phyloP scores from a whole-genome alignment of 2,888 invertebrate genomes.

The Notodonta dromedarius region DNA sequence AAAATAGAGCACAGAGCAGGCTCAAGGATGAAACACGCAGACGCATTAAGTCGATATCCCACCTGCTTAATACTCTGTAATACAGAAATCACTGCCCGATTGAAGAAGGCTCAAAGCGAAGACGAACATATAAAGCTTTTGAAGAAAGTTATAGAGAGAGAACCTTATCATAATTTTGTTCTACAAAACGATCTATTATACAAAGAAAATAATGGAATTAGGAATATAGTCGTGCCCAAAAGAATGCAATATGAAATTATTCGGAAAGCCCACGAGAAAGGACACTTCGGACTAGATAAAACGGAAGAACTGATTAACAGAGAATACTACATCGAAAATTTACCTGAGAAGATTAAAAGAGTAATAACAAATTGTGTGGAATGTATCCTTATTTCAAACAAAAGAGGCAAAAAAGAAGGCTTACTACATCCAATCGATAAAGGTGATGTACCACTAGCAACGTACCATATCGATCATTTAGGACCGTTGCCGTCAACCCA shows the following conservation, averaged over 20 bases:
- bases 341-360: slow-evolving; percentile 20
- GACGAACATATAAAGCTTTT: slow-evolving; percentile 19
- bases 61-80: slow-evolving; percentile 7
- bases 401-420: slow-evolving; percentile 13
- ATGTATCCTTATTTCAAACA: slow-evolving; percentile 20
- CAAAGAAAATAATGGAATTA: slow-evolving; percentile 22
- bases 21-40: slow-evolving; percentile 30
- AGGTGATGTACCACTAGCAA: slow-evolving; percentile 7
- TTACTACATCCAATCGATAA: slow-evolving; percentile 11
- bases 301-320: slow-evolving; percentile 29
- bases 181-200: slow-evolving; percentile 22
- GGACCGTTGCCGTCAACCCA: slow-evolving; percentile 9
- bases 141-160: slow-evolving; percentile 25
- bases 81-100: slow-evolving; percentile 24
- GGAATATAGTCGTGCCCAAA: slow-evolving; percentile 30
- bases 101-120: slow-evolving; percentile 30
- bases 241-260: slow-evolving; percentile 47
- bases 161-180: slow-evolving; percentile 22
- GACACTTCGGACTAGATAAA: slow-evolving; percentile 34
- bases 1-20: slow-evolving; percentile 34
- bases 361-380: slow-evolving; percentile 25
- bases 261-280: slow-evolving; percentile 27
- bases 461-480: slow-evolving; percentile 9
- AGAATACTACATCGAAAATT: slow-evolving; percentile 29
- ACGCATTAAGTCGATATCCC: slow-evolving; percentile 34